Evolutionary conservation across 23 tunicate genomes (phyloP).

Genomic region (Diplosoma virens): DNA sequence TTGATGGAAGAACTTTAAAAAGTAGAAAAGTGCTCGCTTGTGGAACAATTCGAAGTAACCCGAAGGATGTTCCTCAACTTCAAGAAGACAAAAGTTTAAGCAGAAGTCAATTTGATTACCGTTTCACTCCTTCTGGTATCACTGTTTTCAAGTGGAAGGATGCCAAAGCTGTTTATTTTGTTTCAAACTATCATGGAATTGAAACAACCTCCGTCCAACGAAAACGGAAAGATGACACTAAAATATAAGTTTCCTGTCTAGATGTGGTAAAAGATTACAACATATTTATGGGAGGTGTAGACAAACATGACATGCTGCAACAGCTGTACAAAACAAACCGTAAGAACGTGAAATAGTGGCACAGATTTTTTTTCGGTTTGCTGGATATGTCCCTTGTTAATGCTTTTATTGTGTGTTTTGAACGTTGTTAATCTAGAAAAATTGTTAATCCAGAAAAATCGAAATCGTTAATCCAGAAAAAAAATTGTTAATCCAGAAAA

Average conservation of each 20-base stretch:
- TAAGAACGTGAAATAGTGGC: conserved; percentile 16
- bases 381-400: conserved; percentile 8
- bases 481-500: too few relatives aligned
- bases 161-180: conserved; percentile 12
- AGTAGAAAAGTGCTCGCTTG: conserved; percentile 6
- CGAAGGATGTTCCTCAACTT: conserved; percentile 3
- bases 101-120: conserved; percentile 10
- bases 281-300: conserved; percentile 16
- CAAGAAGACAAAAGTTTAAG: neutral
- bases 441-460: too few relatives aligned
- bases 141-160: conserved; percentile 16
- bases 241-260: neutral
- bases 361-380: conserved; percentile 17
- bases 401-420: neutral
- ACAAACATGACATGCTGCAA: conserved; percentile 9
- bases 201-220: neutral
- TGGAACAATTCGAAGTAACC: conserved; percentile 14
- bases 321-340: conserved; percentile 4
- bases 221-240: neutral
- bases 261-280: conserved; percentile 9
- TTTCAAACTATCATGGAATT: conserved; percentile 15
- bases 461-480: too few relatives aligned
- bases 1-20: conserved; percentile 3
- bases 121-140: neutral
- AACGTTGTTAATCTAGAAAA: too few relatives aligned